phyloP scores from a whole-genome alignment of 2,797 vertebrate species.

The Craterocephalus amniculus region DNA sequence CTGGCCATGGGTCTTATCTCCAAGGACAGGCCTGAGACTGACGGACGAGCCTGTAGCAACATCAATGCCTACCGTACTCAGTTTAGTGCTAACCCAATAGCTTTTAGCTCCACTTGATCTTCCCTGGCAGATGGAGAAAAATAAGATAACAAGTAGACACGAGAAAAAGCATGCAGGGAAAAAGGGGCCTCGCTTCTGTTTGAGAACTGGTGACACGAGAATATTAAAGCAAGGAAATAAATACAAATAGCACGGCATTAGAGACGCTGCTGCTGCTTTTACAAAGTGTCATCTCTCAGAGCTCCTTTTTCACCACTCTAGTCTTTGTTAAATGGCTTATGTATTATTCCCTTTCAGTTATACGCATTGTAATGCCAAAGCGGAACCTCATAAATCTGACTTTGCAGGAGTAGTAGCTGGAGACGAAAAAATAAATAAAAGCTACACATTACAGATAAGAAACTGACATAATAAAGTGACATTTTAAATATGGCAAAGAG shows the following conservation, averaged over 20 bases:
- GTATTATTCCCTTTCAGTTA: constrained; percentile 11
- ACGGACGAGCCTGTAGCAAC: constrained; percentile 63
- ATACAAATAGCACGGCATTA: neutral
- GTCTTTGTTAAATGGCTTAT: constrained; percentile 10
- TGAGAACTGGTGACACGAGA: neutral
- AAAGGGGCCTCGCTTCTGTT: constrained; percentile 12
- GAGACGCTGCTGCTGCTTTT: constrained; percentile 6
- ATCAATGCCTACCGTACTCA: constrained; percentile 54
- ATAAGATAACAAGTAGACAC: constrained; percentile 45
- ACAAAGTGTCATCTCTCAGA: constrained; percentile 9
- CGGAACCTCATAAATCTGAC: constrained; percentile 26
- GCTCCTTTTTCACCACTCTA: constrained; percentile 1
- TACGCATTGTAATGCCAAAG: constrained; percentile 19
- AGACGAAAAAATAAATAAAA: constrained; percentile 28
- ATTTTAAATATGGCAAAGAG: constrained; percentile 15
- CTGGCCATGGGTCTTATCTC: constrained; percentile 68
- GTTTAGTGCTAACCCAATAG: constrained; percentile 53
- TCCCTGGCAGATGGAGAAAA: constrained; percentile 32
- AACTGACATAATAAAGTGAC: constrained; percentile 14
- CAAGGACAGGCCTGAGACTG: constrained; percentile 60
- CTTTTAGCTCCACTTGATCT: constrained; percentile 60
- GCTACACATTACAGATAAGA: constrained; percentile 21
- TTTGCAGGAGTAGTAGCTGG: constrained; percentile 9
- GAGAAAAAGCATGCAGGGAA: constrained; percentile 35
- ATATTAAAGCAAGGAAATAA: constrained; percentile 1